Conservation (phyloP, 37 sponge, comb jelly and placozoan species). For the Theonella swinhoei region DNA sequence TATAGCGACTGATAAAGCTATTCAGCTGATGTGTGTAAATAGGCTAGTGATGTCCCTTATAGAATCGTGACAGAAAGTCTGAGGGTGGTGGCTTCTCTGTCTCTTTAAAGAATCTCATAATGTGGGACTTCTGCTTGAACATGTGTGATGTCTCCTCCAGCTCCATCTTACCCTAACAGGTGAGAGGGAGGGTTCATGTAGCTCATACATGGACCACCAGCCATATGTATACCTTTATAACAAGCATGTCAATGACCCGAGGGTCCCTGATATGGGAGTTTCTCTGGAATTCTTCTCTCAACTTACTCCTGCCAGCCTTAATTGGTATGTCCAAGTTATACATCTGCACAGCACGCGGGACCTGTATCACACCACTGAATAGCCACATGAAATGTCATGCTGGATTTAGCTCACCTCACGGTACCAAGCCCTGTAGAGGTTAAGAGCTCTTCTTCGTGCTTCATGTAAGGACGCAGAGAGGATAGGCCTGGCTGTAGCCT, state of each 20-base stretch:
- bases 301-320: slow-evolving; percentile 51
- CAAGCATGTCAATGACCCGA: slow-evolving; percentile 90
- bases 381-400: too few species aligned
- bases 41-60: slow-evolving; percentile 56
- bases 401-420: slow-evolving; percentile 91
- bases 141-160: slow-evolving; percentile 77
- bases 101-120: slow-evolving; percentile 82
- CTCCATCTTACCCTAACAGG: slow-evolving; percentile 79
- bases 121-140: slow-evolving; percentile 87
- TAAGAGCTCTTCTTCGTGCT: slow-evolving; percentile 78
- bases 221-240: slow-evolving; percentile 75
- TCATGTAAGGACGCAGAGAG: slow-evolving; percentile 74
- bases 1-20: too few species aligned
- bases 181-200: not conserved
- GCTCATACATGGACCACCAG: not conserved
- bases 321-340: slow-evolving; percentile 65
- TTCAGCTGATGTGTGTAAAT: too few species aligned
- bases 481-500: slow-evolving; percentile 70
- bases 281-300: slow-evolving; percentile 85
- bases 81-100: slow-evolving; percentile 45
- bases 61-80: slow-evolving; percentile 84
- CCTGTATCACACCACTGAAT: slow-evolving; percentile 32
- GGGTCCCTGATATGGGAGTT: slow-evolving; percentile 91
- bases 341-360: slow-evolving; percentile 63
- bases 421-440: slow-evolving; percentile 92